phyloP scores from a whole-genome alignment of 1,140 invertebrate species.

The Trichonephila clavata region DNA sequence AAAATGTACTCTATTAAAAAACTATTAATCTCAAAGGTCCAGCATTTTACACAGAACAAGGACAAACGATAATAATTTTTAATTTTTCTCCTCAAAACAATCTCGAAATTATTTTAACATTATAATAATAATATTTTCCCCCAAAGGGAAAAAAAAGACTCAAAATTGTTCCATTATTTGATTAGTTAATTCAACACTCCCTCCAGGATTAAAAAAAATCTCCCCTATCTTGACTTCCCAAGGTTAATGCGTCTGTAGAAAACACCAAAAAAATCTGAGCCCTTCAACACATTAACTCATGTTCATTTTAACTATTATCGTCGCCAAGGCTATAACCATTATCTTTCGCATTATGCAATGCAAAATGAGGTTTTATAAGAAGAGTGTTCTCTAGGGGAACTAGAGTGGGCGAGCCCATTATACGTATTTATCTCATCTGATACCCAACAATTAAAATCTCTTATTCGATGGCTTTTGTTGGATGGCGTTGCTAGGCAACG shows the following conservation, averaged over 20 bases:
- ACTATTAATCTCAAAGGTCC: no score
- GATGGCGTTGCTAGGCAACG: constrained; percentile 23
- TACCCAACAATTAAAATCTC: constrained; percentile 20
- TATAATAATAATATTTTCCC: no score
- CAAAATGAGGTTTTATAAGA: constrained; percentile 16
- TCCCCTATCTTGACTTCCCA: background rate
- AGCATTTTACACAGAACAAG: no score
- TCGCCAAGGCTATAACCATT: background rate
- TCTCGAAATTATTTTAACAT: no score
- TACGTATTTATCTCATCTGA: constrained; percentile 22
- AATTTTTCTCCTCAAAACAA: no score
- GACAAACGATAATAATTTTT: no score
- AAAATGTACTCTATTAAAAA: no score
- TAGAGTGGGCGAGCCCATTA: background rate
- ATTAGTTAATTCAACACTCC: background rate
- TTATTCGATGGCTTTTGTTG: constrained; percentile 24
- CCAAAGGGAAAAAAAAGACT: no score
- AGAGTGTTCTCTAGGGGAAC: background rate
- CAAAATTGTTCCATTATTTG: background rate
- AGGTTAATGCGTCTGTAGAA: background rate
- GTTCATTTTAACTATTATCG: constrained; percentile 7
- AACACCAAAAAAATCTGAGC: background rate
- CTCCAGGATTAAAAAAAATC: background rate
- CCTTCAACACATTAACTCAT: constrained; percentile 20
- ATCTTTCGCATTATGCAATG: constrained; percentile 4